These are phyloP conservation scores for Coenonympha arcania DNA, from an alignment of 2,888 invertebrate species.

Conservation along the genomic window DNA sequence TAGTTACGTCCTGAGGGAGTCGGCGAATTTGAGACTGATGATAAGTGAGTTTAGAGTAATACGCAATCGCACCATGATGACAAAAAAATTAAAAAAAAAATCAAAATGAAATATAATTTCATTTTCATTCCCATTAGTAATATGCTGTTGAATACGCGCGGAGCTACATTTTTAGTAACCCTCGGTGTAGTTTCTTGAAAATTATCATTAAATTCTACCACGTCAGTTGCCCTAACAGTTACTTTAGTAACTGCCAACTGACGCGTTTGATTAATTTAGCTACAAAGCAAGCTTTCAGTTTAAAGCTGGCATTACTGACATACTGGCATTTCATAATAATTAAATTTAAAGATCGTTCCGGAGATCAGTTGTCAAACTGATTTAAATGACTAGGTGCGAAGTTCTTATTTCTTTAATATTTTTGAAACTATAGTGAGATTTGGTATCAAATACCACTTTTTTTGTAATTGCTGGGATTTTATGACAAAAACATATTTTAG, in stretches of 20 bases:
- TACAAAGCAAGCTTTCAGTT: no score
- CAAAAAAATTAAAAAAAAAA: constrained; percentile 30
- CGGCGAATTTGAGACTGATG: constrained; percentile 56
- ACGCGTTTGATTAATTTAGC: no score
- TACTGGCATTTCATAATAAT: no score
- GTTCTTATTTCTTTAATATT: background rate
- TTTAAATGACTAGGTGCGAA: background rate
- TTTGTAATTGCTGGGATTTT: constrained; percentile 1
- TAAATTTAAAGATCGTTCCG: no score
- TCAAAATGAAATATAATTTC: constrained; percentile 38
- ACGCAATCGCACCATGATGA: constrained; percentile 32
- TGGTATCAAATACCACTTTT: constrained; percentile 23
- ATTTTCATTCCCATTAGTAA: constrained; percentile 24
- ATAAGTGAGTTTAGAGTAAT: constrained; percentile 52
- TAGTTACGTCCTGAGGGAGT: constrained; percentile 21
- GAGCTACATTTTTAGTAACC: constrained; percentile 25
- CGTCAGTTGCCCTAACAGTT: no score
- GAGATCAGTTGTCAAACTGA: no score
- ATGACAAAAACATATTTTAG: constrained; percentile 22
- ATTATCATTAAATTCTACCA: no score
- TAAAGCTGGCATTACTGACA: no score
- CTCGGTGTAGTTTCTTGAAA: background rate
- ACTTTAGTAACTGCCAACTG: no score
- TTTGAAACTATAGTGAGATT: constrained; percentile 4
- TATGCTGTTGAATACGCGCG: constrained; percentile 14